These are phyloP conservation scores for Solea senegalensis DNA, from an alignment of 2,113 vertebrate genomes.

Conservation along the genomic window DNA sequence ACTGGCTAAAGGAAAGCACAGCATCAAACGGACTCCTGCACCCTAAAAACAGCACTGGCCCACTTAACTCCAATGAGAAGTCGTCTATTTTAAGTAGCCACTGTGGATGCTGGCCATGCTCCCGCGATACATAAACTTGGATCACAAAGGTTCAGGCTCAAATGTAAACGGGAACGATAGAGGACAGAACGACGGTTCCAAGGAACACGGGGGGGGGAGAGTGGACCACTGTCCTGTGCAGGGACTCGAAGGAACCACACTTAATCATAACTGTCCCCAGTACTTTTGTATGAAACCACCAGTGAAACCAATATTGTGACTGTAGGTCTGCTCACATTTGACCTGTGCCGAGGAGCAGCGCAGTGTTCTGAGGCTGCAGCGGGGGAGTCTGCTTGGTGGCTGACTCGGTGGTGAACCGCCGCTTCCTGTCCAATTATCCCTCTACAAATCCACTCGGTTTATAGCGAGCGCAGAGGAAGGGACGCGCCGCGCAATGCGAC, in stretches of 20 bases:
- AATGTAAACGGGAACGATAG: too few species aligned
- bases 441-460: conserved; percentile 32
- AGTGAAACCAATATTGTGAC: conserved; percentile 48
- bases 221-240: conserved; percentile 42
- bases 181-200: conserved; percentile 2
- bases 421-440: conserved; percentile 39
- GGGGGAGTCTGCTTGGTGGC: conserved; percentile 34
- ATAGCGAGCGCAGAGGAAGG: conserved; percentile 8
- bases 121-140: conserved; percentile 6
- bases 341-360: conserved; percentile 6
- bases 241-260: conserved; percentile 47
- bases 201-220: conserved; percentile 19
- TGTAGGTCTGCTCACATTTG: conserved; percentile 24
- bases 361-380: conserved; percentile 15
- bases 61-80: conserved; percentile 47
- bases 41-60: conserved; percentile 61
- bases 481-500: too few species aligned
- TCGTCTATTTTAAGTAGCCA: conserved; percentile 56
- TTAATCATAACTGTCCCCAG: conserved; percentile 59
- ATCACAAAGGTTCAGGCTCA: conserved; percentile 25
- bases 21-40: conserved; percentile 71
- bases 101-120: conserved; percentile 40
- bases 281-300: conserved; percentile 58
- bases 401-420: conserved; percentile 43
- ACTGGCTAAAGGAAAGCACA: conserved; percentile 67